Evolutionary conservation across 2,797 vertebrate species (phyloP), one percentile per base, ranked within the genome.

Genomic region (Eurystomus glaucurus): DNA sequence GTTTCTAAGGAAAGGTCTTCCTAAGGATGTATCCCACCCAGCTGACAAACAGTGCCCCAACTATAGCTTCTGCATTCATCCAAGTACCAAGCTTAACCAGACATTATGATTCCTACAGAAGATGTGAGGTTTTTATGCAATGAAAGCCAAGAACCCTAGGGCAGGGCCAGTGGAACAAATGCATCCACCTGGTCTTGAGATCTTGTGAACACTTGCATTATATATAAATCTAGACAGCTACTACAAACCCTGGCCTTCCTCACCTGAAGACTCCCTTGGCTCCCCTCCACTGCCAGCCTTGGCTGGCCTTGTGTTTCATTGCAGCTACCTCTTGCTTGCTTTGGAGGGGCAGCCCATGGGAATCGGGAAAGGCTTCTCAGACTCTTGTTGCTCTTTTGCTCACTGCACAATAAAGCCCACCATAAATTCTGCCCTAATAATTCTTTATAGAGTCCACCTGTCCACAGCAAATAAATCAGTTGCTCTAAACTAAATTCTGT

Each of bases 401-500:
- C 58, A 25, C 85, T 55, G 85, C 81, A 58, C 14, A 8, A 58
- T 86, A 91, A 96, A 98, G 66, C 68, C 81, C 75, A 90, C 85
- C 15, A 1, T 98, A 98, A 98, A 97, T 97, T 75, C 74, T 94
- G 64, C 87, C 83, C 77, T 95, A 96, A 97, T 97, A 96, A 90
- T 96, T 92, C 96, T 98, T 98, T 98, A 98, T 98, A 81, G 97
- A 98, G 97, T 97, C 97, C 94, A 97, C 97, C 97, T 97, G 96
- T 97, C 96, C 90, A 69, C 84, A 94, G 83, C 78, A 93, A 97
- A 98, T 98, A 98, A 98, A 98, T 98, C 98, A 98, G 92, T 97
- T 96, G 93, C 88, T 98, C 93, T 98, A 98, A 98, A 98, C 98
- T 98, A 98, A 98, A 98, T 98, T 96, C 95, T 88, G 91, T 83